Conservation (phyloP, 2,888 invertebrate genomes). For the Poecilus cupreus region DNA sequence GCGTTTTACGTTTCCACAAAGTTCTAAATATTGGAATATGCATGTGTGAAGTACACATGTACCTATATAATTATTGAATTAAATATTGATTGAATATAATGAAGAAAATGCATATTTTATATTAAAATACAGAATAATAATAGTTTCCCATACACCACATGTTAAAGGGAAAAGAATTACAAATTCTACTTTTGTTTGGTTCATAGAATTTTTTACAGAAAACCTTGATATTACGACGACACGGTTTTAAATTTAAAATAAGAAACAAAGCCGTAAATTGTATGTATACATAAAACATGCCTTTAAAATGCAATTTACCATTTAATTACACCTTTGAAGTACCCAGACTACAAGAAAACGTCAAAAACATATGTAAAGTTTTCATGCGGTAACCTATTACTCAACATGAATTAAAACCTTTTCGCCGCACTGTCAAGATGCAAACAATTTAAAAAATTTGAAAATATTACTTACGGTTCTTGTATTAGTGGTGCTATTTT, state of each 20-base stretch:
- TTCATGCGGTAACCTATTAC: conserved; percentile 64
- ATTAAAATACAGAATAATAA: not conserved
- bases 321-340: not conserved
- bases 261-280: not conserved
- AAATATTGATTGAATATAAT: not conserved
- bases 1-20: not conserved
- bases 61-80: not conserved
- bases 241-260: not conserved
- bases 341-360: not conserved
- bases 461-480: conserved; percentile 84
- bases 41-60: not conserved
- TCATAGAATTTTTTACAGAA: too few relatives aligned
- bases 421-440: not conserved
- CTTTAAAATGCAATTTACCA: not conserved
- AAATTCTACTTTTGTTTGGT: too few relatives aligned
- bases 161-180: too few relatives aligned
- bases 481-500: conserved; percentile 86
- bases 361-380: conserved; percentile 66
- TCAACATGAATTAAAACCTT: not conserved
- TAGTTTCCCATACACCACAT: not conserved
- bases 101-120: not conserved
- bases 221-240: too few relatives aligned
- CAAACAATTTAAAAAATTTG: not conserved
- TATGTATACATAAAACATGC: not conserved
- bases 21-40: not conserved